Percentiles rank a stretch among this genome's conserved stretches.
phyloP scores from a whole-genome alignment of 2,113 vertebrate species.

The Ailurus styani region DNA sequence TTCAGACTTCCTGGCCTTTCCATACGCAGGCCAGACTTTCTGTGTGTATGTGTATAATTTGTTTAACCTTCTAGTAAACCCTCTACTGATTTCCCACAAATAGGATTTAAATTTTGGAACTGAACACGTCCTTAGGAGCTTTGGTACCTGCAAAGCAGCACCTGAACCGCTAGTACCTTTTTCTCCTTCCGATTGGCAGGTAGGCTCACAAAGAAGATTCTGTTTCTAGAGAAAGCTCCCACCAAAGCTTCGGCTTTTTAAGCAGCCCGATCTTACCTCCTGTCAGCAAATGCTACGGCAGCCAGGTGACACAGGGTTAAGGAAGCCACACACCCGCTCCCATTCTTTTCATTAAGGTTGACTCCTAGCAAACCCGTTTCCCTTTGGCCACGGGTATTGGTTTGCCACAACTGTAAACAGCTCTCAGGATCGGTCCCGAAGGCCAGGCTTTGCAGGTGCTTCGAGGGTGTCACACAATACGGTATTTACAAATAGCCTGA shows the following conservation, averaged over 20 bases:
- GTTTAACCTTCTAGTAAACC: conserved; percentile 55
- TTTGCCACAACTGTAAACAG: conserved; percentile 34
- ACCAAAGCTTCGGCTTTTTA: neutral
- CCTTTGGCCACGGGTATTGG: neutral
- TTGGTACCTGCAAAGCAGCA: neutral
- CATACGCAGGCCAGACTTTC: neutral
- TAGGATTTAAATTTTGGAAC: neutral
- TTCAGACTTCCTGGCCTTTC: conserved; percentile 36
- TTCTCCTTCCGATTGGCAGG: neutral
- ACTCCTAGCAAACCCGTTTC: conserved; percentile 18
- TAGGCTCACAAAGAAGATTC: neutral
- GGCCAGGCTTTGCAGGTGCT: conserved; percentile 39
- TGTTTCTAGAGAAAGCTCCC: neutral
- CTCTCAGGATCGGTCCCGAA: conserved; percentile 39
- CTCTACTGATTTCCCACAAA: conserved; percentile 50
- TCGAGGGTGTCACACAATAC: conserved; percentile 38
- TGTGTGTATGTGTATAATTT: conserved; percentile 36
- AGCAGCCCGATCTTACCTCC: neutral
- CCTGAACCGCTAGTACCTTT: neutral
- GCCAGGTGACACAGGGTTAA: neutral
- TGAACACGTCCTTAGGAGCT: neutral
- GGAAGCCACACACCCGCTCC: neutral
- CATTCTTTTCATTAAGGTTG: neutral
- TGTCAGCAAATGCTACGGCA: neutral
- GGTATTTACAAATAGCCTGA: conserved; percentile 35